Evolutionary conservation across 2,113 vertebrate species (phyloP).

Genomic region (Rattus rattus): DNA sequence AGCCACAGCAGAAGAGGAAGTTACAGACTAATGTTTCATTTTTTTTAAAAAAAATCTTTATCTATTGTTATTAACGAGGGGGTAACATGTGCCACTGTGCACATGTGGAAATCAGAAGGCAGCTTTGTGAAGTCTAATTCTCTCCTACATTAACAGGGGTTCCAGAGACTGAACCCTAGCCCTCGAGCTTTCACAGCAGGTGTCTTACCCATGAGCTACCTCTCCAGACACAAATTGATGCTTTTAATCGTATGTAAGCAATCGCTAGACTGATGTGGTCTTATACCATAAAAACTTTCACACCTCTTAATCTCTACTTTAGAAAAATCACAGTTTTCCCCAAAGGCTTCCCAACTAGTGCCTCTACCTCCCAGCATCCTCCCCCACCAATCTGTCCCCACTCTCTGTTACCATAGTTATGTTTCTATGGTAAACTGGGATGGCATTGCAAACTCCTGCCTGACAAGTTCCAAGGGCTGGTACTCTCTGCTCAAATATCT

Average conservation of each 20-base stretch:
- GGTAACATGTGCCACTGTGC: too few species aligned
- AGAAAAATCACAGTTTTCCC: neutral
- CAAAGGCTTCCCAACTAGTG: neutral
- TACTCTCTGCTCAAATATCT: neutral
- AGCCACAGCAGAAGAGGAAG: neutral
- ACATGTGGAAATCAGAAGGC: neutral
- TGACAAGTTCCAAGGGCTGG: neutral
- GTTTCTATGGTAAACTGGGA: neutral
- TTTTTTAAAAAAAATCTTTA: neutral
- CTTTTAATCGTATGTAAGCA: neutral
- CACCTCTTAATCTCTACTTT: constrained; percentile 16
- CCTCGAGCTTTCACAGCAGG: neutral
- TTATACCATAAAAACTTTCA: neutral
- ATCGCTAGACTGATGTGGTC: neutral
- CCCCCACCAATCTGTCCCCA: neutral
- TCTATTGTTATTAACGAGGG: neutral
- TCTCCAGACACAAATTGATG: neutral
- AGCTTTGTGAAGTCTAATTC: too few species aligned
- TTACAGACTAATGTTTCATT: neutral
- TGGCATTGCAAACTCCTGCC: neutral
- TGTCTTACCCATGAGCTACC: neutral
- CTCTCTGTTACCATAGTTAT: neutral
- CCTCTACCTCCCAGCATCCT: neutral
- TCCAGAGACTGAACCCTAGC: neutral
- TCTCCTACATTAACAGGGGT: neutral